Conservation (phyloP, 2,888 invertebrate species). For the Plagodis dolabraria region DNA sequence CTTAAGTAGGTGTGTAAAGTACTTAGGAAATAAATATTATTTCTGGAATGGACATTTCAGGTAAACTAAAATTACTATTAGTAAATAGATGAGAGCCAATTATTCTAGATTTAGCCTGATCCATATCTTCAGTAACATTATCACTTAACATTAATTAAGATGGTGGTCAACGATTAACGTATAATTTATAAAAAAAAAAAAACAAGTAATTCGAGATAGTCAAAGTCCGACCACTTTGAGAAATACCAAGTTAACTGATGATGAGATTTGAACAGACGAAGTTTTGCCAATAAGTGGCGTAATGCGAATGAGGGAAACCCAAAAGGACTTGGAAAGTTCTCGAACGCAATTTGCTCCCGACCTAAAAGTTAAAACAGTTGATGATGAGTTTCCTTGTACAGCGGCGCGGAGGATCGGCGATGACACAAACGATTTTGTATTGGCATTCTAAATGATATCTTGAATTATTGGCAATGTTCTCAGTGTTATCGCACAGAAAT, state of each 20-base stretch:
- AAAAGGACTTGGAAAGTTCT: background rate
- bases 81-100: no score
- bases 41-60: no score
- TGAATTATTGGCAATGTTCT: slow-evolving; percentile 63
- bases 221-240: background rate
- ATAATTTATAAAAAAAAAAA: no score
- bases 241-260: background rate
- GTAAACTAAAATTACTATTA: no score
- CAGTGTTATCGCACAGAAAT: slow-evolving; percentile 65
- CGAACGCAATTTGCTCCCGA: background rate
- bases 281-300: slow-evolving; percentile 4
- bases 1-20: no score
- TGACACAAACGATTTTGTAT: slow-evolving; percentile 32
- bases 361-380: background rate
- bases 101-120: no score
- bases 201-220: no score
- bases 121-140: no score
- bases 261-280: background rate
- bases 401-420: background rate
- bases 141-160: no score
- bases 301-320: background rate
- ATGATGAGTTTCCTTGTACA: background rate
- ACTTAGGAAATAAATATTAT: no score
- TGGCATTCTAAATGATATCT: slow-evolving; percentile 44
- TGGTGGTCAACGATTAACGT: no score